Conservation (phyloP, 2,113 vertebrate species). For the Condylura cristata region DNA sequence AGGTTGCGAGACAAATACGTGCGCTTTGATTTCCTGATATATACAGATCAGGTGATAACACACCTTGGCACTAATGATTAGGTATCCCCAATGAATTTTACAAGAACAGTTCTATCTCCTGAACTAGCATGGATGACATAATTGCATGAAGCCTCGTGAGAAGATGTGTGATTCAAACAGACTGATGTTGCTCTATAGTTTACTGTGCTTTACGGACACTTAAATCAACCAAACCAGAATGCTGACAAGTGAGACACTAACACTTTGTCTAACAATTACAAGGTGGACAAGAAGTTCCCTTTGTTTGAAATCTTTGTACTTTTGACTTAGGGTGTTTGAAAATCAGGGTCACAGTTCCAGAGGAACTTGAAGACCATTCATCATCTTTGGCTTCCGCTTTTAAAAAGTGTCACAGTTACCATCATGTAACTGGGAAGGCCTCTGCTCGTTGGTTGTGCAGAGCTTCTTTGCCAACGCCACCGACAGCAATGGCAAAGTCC, state of each 20-base stretch:
- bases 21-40: slow-evolving; percentile 52
- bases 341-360: not conserved
- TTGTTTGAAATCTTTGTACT: slow-evolving; percentile 22
- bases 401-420: no score
- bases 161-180: slow-evolving; percentile 63
- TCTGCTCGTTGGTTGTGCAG: not conserved
- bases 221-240: slow-evolving; percentile 58
- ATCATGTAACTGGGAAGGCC: no score
- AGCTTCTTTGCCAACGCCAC: not conserved
- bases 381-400: not conserved
- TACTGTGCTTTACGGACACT: slow-evolving; percentile 66
- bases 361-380: not conserved
- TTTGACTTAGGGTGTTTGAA: slow-evolving; percentile 35
- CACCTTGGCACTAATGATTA: slow-evolving; percentile 61
- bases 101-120: slow-evolving; percentile 60
- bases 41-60: slow-evolving; percentile 55
- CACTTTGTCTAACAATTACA: not conserved
- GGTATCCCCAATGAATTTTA: slow-evolving; percentile 67
- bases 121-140: slow-evolving; percentile 65
- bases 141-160: slow-evolving; percentile 61
- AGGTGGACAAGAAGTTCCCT: not conserved
- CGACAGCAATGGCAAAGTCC: not conserved
- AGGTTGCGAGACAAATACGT: slow-evolving; percentile 58
- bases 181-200: slow-evolving; percentile 11
- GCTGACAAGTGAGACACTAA: slow-evolving; percentile 34